Conservation (phyloP, 2,888 invertebrate species). For the Mycalesis mineus region DNA sequence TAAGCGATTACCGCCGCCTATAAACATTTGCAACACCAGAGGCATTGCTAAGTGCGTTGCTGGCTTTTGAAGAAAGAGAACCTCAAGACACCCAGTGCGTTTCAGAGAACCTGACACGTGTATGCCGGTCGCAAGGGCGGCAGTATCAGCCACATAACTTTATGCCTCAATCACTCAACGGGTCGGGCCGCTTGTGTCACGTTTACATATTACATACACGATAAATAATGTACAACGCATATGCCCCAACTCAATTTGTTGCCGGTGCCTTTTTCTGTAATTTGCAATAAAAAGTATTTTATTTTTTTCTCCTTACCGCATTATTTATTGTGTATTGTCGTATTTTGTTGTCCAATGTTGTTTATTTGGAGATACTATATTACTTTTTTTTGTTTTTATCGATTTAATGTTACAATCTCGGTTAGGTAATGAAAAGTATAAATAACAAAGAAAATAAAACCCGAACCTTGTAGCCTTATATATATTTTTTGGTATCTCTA, state of each 20-base stretch:
- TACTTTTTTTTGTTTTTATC: background rate
- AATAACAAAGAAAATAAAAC: background rate
- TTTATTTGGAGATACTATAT: background rate
- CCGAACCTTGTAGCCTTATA: background rate
- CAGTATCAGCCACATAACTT: background rate
- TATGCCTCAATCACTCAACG: conserved; percentile 22
- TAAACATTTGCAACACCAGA: too few relatives aligned
- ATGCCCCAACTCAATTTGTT: conserved; percentile 28
- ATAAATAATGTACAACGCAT: conserved; percentile 37
- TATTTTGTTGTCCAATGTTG: background rate
- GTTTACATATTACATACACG: conserved; percentile 24
- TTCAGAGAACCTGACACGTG: background rate
- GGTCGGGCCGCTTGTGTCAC: conserved; percentile 28
- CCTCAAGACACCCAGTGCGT: background rate
- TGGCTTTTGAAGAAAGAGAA: too few relatives aligned
- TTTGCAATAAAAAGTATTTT: conserved; percentile 28
- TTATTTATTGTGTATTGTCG: conserved; percentile 2
- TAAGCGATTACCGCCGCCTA: too few relatives aligned
- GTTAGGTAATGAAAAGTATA: too few relatives aligned
- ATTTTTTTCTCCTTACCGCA: background rate
- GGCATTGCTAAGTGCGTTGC: too few relatives aligned
- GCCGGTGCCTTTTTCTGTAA: conserved; percentile 28
- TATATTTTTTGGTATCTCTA: too few relatives aligned
- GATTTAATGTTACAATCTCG: background rate
- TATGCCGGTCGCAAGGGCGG: background rate